Percentiles rank a stretch among this genome's conserved stretches.
These are phyloP conservation scores for Venusia cambrica DNA, from an alignment of 2,888 invertebrate species.

Conservation along the genomic window DNA sequence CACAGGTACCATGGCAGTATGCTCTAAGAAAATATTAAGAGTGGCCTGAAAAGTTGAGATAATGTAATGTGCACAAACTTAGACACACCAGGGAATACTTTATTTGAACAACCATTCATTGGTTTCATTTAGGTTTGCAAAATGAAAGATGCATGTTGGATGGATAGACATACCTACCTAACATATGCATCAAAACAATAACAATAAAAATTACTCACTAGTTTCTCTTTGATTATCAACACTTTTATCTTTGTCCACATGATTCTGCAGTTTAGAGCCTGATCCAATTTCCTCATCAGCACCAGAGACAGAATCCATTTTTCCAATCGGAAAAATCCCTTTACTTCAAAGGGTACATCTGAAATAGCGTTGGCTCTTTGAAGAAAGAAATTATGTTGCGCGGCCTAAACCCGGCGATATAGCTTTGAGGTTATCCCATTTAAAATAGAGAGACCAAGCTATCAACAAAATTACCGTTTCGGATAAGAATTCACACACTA, in stretches of 20 bases:
- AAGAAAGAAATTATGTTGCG: slow-evolving; percentile 8
- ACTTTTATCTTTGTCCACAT: slow-evolving; percentile 54
- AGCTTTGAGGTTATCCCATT: slow-evolving; percentile 71
- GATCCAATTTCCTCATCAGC: slow-evolving; percentile 31
- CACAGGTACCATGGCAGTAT: too few relatives aligned
- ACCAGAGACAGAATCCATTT: slow-evolving; percentile 56
- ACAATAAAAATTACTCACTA: too few relatives aligned
- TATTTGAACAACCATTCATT: too few relatives aligned
- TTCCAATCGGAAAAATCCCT: slow-evolving; percentile 42
- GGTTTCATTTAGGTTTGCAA: too few relatives aligned
- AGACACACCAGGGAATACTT: too few relatives aligned
- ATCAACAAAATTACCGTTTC: slow-evolving; percentile 1
- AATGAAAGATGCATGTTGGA: too few relatives aligned
- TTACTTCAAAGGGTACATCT: slow-evolving; percentile 50
- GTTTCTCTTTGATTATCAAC: slow-evolving; percentile 33
- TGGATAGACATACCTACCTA: too few relatives aligned
- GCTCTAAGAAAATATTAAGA: too few relatives aligned
- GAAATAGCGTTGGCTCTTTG: slow-evolving; percentile 36
- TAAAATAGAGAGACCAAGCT: slow-evolving; percentile 31
- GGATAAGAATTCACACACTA: not conserved
- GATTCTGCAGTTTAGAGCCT: slow-evolving; percentile 49
- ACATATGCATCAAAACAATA: too few relatives aligned
- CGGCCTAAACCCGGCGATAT: slow-evolving; percentile 58
- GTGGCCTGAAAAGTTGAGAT: too few relatives aligned
- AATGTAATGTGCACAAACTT: too few relatives aligned